A percentile compares a stretch with the other conserved stretches of the same genome.
phyloP scores from a whole-genome alignment of 2,888 invertebrate genomes.

The Plagodis dolabraria region DNA sequence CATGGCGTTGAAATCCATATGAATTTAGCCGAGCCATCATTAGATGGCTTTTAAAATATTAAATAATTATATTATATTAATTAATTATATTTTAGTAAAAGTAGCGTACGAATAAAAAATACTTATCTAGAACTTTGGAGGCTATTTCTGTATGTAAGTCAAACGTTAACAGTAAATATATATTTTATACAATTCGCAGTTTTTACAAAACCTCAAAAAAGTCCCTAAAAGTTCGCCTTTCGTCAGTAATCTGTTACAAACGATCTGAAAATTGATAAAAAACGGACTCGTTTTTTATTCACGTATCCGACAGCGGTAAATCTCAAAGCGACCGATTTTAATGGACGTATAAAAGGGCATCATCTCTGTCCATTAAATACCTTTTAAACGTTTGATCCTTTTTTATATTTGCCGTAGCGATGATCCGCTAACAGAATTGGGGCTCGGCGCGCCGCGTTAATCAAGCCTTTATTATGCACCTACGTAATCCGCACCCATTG shows the following conservation, averaged over 20 bases:
- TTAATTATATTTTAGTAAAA: no score
- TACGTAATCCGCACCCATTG: conserved; percentile 37
- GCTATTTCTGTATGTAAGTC: no score
- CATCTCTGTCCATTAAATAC: conserved; percentile 83
- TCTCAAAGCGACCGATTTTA: conserved; percentile 80
- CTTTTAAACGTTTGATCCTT: conserved; percentile 84
- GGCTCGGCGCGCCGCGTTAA: conserved; percentile 60
- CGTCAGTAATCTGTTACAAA: conserved; percentile 65
- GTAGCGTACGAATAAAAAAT: no score
- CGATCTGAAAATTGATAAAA: conserved; percentile 70
- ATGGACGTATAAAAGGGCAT: conserved; percentile 81
- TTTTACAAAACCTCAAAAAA: conserved; percentile 27
- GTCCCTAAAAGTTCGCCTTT: conserved; percentile 30
- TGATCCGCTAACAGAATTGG: conserved; percentile 75
- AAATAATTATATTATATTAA: no score
- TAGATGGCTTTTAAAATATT: no score
- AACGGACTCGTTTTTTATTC: conserved; percentile 65
- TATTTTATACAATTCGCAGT: no score
- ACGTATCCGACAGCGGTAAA: conserved; percentile 69
- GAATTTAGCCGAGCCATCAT: no score
- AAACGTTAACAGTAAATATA: no score
- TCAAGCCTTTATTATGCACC: conserved; percentile 60
- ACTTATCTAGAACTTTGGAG: no score
- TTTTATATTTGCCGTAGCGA: conserved; percentile 78
- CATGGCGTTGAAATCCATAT: no score